These are phyloP conservation scores for Polymixis flavicincta DNA, from an alignment of 2,888 invertebrate species.

Conservation along the genomic window DNA sequence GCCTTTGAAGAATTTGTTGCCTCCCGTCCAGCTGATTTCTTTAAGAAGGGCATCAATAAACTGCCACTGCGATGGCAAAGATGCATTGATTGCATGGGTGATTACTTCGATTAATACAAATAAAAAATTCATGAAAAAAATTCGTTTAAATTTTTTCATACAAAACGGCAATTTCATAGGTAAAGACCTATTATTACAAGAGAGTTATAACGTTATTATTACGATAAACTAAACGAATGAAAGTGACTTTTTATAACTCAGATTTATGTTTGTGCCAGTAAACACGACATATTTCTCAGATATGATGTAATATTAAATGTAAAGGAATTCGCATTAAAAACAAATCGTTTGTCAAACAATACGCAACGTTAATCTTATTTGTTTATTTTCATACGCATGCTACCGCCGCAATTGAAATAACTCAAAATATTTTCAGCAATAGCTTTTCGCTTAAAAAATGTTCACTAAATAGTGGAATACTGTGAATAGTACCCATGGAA, in stretches of 20 bases:
- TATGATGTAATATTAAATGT: background rate
- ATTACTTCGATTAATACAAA: too few relatives aligned
- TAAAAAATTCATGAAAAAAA: too few relatives aligned
- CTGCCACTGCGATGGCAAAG: too few relatives aligned
- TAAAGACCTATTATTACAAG: too few relatives aligned
- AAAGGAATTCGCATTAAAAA: background rate
- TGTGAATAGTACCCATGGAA: too few relatives aligned
- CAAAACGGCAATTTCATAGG: too few relatives aligned
- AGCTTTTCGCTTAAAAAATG: background rate
- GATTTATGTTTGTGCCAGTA: background rate
- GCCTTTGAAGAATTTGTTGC: too few relatives aligned
- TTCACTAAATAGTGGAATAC: background rate
- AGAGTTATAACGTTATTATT: constrained; percentile 5
- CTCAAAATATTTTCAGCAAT: background rate
- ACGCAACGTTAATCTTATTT: background rate
- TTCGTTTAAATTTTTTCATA: too few relatives aligned
- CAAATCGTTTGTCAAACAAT: background rate
- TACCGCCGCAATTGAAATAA: background rate
- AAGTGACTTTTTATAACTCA: background rate
- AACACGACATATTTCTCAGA: background rate
- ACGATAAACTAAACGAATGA: background rate
- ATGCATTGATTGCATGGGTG: too few relatives aligned
- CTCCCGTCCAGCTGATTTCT: too few relatives aligned
- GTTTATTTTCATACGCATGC: background rate
- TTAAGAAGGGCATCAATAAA: too few relatives aligned